These are phyloP conservation scores for Microtus ochrogaster DNA, from an alignment of 2,113 vertebrate genomes.

Conservation along the genomic window DNA sequence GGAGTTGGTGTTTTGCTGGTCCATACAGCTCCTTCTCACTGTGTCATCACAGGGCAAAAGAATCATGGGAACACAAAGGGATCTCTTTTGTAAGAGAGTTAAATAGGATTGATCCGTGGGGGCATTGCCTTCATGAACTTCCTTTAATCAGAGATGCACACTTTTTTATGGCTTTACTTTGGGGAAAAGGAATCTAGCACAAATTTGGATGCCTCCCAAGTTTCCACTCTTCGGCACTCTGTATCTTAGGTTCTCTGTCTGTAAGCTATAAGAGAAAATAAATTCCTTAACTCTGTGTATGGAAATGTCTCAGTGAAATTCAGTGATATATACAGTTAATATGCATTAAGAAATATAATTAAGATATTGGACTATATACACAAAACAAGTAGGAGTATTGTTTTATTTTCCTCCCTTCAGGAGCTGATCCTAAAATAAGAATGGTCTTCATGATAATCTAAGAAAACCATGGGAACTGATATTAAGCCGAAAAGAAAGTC, in stretches of 20 bases:
- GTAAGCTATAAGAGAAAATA: not conserved
- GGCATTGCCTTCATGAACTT: not conserved
- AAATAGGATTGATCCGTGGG: not conserved
- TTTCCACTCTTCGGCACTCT: not conserved
- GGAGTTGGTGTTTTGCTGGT: not conserved
- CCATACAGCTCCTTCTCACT: not conserved
- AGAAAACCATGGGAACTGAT: not conserved
- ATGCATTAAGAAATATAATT: not conserved
- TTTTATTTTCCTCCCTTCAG: not conserved
- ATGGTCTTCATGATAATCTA: not conserved
- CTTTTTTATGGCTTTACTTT: not conserved
- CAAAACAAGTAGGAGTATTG: not conserved
- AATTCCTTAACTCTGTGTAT: not conserved
- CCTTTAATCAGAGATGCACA: not conserved
- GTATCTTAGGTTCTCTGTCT: not conserved
- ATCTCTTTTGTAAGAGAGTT: not conserved
- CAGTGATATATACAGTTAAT: not conserved
- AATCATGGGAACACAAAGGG: not conserved
- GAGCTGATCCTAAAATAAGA: conserved; percentile 1
- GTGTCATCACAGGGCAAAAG: not conserved
- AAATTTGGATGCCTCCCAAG: not conserved
- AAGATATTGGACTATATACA: not conserved
- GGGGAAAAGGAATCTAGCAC: not conserved
- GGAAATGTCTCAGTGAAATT: not conserved
- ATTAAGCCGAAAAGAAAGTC: not conserved